Conservation (phyloP, 1,140 invertebrate species). For the Euglossa dilemma region DNA sequence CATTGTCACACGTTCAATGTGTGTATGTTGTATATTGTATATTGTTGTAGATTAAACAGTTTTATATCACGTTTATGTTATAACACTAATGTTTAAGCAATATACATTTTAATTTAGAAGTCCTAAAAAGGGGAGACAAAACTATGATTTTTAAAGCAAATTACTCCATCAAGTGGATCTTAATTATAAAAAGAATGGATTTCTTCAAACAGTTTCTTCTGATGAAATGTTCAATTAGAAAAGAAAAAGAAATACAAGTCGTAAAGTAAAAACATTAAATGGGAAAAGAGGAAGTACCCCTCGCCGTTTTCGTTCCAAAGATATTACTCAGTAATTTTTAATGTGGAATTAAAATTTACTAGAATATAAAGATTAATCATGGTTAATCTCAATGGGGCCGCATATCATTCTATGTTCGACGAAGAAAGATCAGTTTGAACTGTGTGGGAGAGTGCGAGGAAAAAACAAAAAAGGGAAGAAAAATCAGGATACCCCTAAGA, state of each 20-base stretch:
- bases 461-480: constrained; percentile 40
- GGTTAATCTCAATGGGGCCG: constrained; percentile 9
- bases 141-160: background rate
- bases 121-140: background rate
- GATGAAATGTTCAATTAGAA: background rate
- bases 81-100: background rate
- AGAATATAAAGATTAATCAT: background rate
- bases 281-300: background rate
- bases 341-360: background rate
- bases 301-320: background rate
- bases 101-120: background rate
- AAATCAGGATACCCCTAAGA: constrained; percentile 35
- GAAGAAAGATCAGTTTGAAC: constrained; percentile 13
- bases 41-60: background rate
- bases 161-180: background rate
- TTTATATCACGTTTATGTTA: background rate
- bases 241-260: background rate
- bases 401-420: constrained; percentile 23
- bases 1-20: background rate
- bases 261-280: background rate
- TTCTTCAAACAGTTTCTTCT: background rate
- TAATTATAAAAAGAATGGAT: background rate
- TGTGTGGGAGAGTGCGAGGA: constrained; percentile 45
- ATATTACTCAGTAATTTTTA: background rate
- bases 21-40: background rate